Base-by-base conservation (phyloP, 2,888 invertebrate genomes). In the Amphiduros pacificus region DNA sequence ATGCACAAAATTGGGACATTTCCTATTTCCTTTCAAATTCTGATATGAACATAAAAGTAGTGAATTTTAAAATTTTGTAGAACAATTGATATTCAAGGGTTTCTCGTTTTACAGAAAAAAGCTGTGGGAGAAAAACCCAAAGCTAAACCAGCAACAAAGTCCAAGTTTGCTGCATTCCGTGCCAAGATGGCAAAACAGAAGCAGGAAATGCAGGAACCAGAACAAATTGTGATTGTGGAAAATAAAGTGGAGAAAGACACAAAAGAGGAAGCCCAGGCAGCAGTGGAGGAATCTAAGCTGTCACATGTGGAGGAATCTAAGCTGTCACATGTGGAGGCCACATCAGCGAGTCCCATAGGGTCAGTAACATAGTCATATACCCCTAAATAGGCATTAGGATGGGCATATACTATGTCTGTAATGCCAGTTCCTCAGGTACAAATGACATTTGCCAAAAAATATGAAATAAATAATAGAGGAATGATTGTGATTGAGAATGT, bases 31-130 rank as follows among this genome's bases (percentile, higher is more conserved):
- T 36, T 11, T 36, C 17, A 11, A 36, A 36, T 36, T 9, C 9
- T 11, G 36, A 36, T 11, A 11, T 36, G 36, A 36, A 11, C 17
- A 36, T 11, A 17, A 11, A 36, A 36, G 9, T 11, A 9, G 9
- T 36, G 9, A 36, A 11, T 17, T 11, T 9, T 36, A 17, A 36
- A 17, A 36, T 17, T 36, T 17, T 17, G 9, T 36, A 36, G 36
- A 36, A 36, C n/a, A n/a, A n/a, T n/a, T n/a, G n/a, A n/a, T n/a
- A n/a, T n/a, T n/a, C n/a, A n/a, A n/a, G n/a, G n/a, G n/a, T n/a
- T n/a, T n/a, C 17, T 36, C 36, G 11, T 60, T n/a, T 29, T 64
- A 14, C 32, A 53, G 50, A 49, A 62, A 49, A 65, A 65, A 41
- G 55, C 60, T 9, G 64, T 24, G 17, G 48, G 27, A 22, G 41